Conservation (phyloP, 2,113 vertebrate species). For the Rana temporaria region DNA sequence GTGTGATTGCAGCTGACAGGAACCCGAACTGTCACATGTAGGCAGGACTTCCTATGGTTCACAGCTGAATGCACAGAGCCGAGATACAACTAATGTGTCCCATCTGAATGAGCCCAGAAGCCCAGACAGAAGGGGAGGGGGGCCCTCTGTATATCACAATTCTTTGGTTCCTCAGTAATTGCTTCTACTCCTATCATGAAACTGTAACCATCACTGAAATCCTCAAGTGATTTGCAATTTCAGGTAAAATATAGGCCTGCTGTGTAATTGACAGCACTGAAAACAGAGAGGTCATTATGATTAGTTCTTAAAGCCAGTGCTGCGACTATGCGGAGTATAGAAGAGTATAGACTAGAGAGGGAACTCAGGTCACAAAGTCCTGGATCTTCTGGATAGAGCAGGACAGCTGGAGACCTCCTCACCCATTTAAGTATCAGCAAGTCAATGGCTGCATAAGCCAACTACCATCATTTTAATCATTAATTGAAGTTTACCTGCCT, state of each 20-base stretch:
- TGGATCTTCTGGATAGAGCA: too few relatives aligned
- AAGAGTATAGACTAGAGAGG: too few relatives aligned
- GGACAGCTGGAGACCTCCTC: too few relatives aligned
- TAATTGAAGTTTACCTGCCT: too few relatives aligned
- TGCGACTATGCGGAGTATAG: too few relatives aligned
- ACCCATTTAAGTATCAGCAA: too few relatives aligned
- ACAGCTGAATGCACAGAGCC: slow-evolving; percentile 27
- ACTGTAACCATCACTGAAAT: not conserved
- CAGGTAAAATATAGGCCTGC: slow-evolving; percentile 17
- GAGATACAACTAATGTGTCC: not conserved
- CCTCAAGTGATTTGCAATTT: not conserved
- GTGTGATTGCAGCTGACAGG: slow-evolving; percentile 24
- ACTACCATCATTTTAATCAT: too few relatives aligned
- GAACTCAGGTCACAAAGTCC: too few relatives aligned
- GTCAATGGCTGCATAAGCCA: too few relatives aligned
- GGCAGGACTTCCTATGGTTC: slow-evolving; percentile 29
- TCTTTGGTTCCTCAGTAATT: slow-evolving; percentile 2
- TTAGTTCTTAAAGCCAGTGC: too few relatives aligned
- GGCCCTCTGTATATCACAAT: not conserved
- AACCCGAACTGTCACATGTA: slow-evolving; percentile 4
- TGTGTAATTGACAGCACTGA: not conserved
- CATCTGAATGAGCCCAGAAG: slow-evolving; percentile 17
- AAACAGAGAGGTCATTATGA: too few relatives aligned
- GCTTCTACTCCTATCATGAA: not conserved
- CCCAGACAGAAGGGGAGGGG: not conserved